phyloP scores from a whole-genome alignment of 2,113 vertebrate species.

The Callaeas wilsoni region DNA sequence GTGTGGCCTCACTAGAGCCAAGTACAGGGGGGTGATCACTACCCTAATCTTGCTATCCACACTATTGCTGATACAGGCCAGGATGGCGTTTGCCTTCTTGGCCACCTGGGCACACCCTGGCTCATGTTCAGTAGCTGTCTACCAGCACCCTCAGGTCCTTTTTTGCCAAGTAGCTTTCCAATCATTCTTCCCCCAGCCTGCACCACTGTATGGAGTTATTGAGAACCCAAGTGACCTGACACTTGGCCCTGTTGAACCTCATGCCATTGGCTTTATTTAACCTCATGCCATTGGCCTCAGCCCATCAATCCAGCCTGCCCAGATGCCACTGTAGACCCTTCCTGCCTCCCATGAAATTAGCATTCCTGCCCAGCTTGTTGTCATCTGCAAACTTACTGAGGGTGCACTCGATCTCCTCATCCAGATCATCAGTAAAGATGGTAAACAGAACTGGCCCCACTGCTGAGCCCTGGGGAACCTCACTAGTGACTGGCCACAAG shows the following conservation, averaged over 20 bases:
- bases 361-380: neutral
- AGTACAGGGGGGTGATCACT: neutral
- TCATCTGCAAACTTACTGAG: neutral
- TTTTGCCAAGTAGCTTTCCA: neutral
- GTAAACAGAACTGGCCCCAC: neutral
- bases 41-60: neutral
- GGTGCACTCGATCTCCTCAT: fast-evolving
- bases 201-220: fast-evolving
- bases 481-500: fast-evolving
- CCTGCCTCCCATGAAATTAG: neutral
- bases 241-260: neutral
- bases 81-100: neutral
- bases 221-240: neutral
- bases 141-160: neutral
- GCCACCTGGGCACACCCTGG: neutral
- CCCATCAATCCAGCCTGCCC: neutral
- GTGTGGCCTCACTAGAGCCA: neutral
- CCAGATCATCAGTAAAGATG: neutral
- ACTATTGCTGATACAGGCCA: neutral
- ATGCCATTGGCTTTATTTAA: fast-evolving
- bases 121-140: neutral
- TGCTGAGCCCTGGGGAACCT: neutral
- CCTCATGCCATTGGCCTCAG: fast-evolving
- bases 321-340: neutral
- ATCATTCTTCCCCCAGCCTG: no score